phyloP scores from a whole-genome alignment of 1,140 invertebrate species.

The Drosophila prosaltans region DNA sequence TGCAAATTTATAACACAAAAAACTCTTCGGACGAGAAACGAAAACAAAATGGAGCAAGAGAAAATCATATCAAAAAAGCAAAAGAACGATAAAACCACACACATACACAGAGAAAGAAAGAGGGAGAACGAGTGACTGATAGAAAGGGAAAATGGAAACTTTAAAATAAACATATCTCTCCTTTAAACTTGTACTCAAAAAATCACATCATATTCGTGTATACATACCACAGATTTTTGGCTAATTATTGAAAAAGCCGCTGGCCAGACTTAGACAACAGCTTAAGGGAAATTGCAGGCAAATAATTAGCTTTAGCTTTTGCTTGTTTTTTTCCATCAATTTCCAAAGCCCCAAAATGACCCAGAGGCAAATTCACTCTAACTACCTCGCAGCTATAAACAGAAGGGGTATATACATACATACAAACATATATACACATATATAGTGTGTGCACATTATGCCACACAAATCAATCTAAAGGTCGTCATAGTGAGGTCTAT shows the following conservation, averaged over 20 bases:
- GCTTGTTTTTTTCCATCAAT: slow-evolving; percentile 39
- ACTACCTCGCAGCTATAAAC: not conserved
- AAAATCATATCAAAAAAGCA: slow-evolving; percentile 2
- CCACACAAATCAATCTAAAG: no score
- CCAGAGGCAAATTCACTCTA: slow-evolving; percentile 23
- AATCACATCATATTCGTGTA: slow-evolving; percentile 25
- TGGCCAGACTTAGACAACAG: slow-evolving; percentile 46
- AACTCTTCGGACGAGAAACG: slow-evolving; percentile 8
- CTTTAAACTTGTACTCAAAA: slow-evolving; percentile 14
- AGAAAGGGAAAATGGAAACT: not conserved
- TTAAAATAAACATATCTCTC: slow-evolving; percentile 5
- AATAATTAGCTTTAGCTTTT: slow-evolving; percentile 56
- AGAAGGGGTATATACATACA: not conserved
- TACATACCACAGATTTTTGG: slow-evolving; percentile 18
- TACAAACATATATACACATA: no score
- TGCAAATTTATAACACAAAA: slow-evolving; percentile 68
- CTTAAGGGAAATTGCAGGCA: slow-evolving; percentile 24
- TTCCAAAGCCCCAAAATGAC: slow-evolving; percentile 34
- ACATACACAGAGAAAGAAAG: not conserved
- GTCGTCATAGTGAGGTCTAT: no score
- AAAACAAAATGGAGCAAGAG: slow-evolving; percentile 28
- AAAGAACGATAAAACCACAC: no score
- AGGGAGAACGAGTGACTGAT: not conserved
- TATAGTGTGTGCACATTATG: no score
- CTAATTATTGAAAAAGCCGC: slow-evolving; percentile 48